Evolutionary conservation across 2,113 vertebrate genomes (phyloP).

Genomic region (Pedetes capensis): DNA sequence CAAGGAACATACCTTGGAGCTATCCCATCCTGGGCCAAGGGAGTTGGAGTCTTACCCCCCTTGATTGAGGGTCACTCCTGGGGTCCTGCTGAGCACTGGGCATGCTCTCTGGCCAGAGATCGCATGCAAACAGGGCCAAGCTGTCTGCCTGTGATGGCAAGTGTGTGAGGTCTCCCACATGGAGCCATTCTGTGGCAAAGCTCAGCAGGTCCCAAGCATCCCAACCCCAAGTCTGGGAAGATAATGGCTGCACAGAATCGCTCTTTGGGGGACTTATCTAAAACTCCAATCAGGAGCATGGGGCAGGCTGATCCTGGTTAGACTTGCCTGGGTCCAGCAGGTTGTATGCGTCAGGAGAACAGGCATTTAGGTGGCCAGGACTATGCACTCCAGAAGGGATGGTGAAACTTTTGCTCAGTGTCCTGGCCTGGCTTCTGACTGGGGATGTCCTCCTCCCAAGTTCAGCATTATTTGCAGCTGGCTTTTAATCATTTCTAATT

Average conservation of each 20-base stretch:
- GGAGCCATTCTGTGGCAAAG: not conserved
- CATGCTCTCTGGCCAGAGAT: not conserved
- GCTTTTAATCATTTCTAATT: not conserved
- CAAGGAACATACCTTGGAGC: not conserved
- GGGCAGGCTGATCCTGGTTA: not conserved
- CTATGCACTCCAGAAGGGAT: not conserved
- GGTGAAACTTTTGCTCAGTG: not conserved
- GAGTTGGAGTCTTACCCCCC: not conserved
- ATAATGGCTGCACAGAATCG: not conserved
- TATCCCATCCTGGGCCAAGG: not conserved
- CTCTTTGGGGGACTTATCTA: not conserved
- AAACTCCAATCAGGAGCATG: not conserved
- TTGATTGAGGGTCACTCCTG: not conserved
- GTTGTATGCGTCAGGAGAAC: not conserved
- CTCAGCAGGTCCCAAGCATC: not conserved
- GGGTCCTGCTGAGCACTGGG: not conserved
- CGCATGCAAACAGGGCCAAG: not conserved
- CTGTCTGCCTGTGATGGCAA: not conserved
- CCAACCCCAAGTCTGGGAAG: not conserved
- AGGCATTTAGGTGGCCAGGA: not conserved
- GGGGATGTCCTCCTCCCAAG: not conserved
- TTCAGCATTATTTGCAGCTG: not conserved
- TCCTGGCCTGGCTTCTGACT: not conserved
- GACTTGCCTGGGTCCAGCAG: not conserved
- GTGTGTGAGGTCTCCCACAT: not conserved